These are phyloP conservation scores for Botia almorhae DNA, from an alignment of 2,797 vertebrate genomes.

Conservation along the genomic window DNA sequence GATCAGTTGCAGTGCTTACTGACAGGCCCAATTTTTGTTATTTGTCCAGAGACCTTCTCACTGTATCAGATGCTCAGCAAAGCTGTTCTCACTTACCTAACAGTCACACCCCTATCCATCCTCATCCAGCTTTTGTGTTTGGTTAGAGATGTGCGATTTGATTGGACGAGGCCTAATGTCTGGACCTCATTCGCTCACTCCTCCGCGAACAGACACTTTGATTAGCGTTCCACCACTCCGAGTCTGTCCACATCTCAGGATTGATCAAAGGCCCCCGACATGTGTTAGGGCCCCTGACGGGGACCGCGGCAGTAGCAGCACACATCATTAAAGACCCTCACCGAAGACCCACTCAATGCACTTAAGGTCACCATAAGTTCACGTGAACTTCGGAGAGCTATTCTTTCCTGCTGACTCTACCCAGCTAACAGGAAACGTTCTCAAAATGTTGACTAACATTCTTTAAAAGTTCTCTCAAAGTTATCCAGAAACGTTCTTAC, in stretches of 20 bases:
- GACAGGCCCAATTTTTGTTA: conserved; percentile 19
- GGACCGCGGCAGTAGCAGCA: conserved; percentile 54
- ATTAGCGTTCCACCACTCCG: conserved; percentile 35
- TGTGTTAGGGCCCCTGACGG: conserved; percentile 56
- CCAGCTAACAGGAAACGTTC: too few relatives aligned
- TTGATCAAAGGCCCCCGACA: conserved; percentile 67
- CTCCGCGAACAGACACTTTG: conserved; percentile 44
- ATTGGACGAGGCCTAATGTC: conserved; percentile 36
- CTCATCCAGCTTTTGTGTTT: neutral
- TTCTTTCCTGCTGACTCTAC: conserved; percentile 20
- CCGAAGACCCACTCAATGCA: conserved; percentile 41
- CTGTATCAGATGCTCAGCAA: neutral
- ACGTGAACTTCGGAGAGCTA: conserved; percentile 46
- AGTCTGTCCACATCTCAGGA: conserved; percentile 37
- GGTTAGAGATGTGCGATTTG: conserved; percentile 13
- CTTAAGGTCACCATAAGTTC: conserved; percentile 55
- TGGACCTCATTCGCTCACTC: conserved; percentile 46
- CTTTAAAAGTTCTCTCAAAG: too few relatives aligned
- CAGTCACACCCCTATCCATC: conserved; percentile 6
- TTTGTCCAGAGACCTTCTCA: conserved; percentile 20
- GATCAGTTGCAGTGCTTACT: neutral
- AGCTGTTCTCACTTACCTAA: conserved; percentile 29
- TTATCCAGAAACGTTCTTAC: too few relatives aligned
- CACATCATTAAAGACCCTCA: conserved; percentile 59
- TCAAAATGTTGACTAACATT: too few relatives aligned